Percentiles rank a stretch among this genome's conserved stretches.
Conservation (phyloP, 2,113 vertebrate genomes). For the Dicentrarchus labrax region DNA sequence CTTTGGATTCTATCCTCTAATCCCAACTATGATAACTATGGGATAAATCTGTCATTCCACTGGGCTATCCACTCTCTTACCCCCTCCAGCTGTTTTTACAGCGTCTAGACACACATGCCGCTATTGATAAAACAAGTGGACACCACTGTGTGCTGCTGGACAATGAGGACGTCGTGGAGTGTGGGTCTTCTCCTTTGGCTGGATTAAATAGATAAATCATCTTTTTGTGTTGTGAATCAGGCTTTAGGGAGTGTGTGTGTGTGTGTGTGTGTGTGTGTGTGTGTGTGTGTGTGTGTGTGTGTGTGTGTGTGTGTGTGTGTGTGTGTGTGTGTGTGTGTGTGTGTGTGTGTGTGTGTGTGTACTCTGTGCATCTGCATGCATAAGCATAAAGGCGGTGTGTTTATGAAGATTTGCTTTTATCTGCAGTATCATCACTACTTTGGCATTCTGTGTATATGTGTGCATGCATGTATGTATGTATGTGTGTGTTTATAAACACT, state of each 20-base stretch:
- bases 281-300: conserved; percentile 4
- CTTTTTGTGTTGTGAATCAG: conserved; percentile 25
- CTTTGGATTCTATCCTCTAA: conserved; percentile 61
- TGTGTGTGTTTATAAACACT: conserved; percentile 69
- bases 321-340: background rate
- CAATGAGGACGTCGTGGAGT: conserved; percentile 62
- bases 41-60: conserved; percentile 72
- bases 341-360: background rate
- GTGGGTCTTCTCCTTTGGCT: conserved; percentile 41
- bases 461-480: background rate
- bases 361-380: background rate
- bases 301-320: background rate
- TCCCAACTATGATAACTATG: conserved; percentile 73
- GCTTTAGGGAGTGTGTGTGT: conserved; percentile 11
- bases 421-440: conserved; percentile 4
- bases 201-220: conserved; percentile 40
- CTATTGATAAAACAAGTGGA: conserved; percentile 72
- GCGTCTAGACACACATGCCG: conserved; percentile 82
- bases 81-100: conserved; percentile 77
- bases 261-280: background rate
- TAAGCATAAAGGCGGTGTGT: background rate
- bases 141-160: conserved; percentile 46
- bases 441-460: background rate
- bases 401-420: conserved; percentile 13
- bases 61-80: conserved; percentile 51